These are phyloP conservation scores for Ceryle rudis DNA, from an alignment of 2,797 vertebrate genomes.

Conservation along the genomic window DNA sequence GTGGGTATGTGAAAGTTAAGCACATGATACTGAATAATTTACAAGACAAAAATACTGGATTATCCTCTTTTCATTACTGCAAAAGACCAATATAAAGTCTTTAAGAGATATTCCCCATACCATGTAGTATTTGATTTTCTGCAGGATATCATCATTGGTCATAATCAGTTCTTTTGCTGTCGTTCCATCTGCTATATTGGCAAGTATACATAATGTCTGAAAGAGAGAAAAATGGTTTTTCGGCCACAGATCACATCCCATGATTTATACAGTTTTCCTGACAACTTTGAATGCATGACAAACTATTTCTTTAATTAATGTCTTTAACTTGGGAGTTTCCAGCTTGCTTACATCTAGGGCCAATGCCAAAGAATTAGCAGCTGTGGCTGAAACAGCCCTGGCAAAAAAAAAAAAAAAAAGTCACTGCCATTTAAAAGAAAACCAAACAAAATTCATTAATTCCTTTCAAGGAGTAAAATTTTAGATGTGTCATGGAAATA, in stretches of 20 bases:
- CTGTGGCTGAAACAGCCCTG: not conserved
- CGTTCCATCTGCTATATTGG: slow-evolving; percentile 97
- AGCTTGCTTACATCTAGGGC: not conserved
- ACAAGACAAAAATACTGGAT: not conserved
- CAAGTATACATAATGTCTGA: slow-evolving; percentile 95
- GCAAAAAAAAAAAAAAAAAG: not conserved
- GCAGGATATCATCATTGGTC: slow-evolving; percentile 98
- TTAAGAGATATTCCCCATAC: slow-evolving; percentile 74
- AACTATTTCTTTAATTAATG: slow-evolving; percentile 10
- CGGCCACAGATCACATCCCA: not conserved
- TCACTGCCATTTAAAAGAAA: not conserved
- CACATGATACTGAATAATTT: not conserved
- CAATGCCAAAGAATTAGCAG: slow-evolving; percentile 3
- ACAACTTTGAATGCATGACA: not conserved
- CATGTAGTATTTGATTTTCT: slow-evolving; percentile 99
- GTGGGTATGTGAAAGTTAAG: not conserved
- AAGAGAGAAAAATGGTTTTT: slow-evolving; percentile 53
- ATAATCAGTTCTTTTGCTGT: slow-evolving; percentile 97
- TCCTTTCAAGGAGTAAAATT: not conserved
- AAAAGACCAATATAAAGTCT: not conserved
- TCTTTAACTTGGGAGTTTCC: not conserved
- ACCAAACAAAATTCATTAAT: not conserved
- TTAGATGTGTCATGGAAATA: not conserved
- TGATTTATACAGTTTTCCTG: not conserved
- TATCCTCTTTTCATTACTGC: not conserved